Evolutionary conservation across 2,888 invertebrate species (phyloP).

Genomic region (Melanchra persicariae): DNA sequence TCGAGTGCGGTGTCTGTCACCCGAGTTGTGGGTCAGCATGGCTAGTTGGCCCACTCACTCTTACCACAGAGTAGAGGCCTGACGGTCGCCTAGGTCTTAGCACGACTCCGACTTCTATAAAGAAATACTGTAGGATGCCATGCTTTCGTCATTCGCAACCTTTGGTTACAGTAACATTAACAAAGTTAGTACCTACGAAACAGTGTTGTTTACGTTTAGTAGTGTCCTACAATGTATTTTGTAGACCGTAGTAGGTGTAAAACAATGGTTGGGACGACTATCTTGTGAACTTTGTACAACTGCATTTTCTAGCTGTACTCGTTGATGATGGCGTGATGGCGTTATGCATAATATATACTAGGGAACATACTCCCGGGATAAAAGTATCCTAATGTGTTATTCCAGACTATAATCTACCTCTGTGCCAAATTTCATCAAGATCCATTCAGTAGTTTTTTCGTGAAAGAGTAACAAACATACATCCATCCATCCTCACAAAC

Average conservation of each 20-base stretch:
- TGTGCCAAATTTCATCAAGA: no score
- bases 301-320: background rate
- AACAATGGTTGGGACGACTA: slow-evolving; percentile 24
- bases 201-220: background rate
- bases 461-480: no score
- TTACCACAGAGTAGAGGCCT: background rate
- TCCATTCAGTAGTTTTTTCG: no score
- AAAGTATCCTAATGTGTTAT: no score
- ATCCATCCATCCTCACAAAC: no score
- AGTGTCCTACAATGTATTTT: slow-evolving; percentile 17
- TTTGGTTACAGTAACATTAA: background rate
- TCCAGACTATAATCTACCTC: no score
- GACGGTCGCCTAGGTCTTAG: background rate
- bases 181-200: background rate
- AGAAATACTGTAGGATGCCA: background rate
- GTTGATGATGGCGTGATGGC: no score
- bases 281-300: slow-evolving; percentile 13
- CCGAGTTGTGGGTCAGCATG: no score
- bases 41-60: background rate
- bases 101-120: no score
- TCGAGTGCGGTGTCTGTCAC: background rate
- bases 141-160: background rate
- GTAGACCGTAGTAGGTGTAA: background rate
- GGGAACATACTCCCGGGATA: no score
- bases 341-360: no score